Base-by-base conservation (phyloP, 2,888 invertebrate species). In the Romanomermis culicivorax region DNA sequence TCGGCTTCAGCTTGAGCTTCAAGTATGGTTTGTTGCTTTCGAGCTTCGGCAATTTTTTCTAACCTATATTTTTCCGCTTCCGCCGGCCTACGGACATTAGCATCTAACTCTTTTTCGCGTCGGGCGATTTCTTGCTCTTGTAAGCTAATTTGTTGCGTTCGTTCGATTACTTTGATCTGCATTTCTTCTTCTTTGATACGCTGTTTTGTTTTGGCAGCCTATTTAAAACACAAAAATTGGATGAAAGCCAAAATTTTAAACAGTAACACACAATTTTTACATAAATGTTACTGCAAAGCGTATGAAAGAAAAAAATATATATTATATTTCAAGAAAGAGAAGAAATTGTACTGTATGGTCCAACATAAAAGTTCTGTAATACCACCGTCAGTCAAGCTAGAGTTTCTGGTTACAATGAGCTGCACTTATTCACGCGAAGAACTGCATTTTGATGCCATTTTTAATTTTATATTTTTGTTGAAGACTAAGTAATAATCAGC, bases 1-100 rank as follows among this genome's bases (percentile, higher is more conserved):
- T 91, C 88, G 0, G 91, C 83, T 68, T 89, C 88, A 0, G 91
- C 91, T 69, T 91, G 85, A 1, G 93, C 91, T 71, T 93, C 91
- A 66, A 91, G 77, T n/a, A 89, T 79, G 2, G 85, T 79, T 62
- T 83, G 79, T 67, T 83, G 75, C 7, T 80, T 80, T 70, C 89
- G 84, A 3, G 93, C 93, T 70, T 93, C 88, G 0, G 93, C 91
- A 57, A 93, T 70, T 71, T 87, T 91, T 71, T 93, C 91, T 63
- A 91, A 72, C 60, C 79, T 80, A 69, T 73, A 80, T 68, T 87
- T 89, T 70, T 93, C 91, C 2, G 93, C 93, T 72, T 91, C 89
- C 0, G 93, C 91, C 2, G 91, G 89, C 69, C 87, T 82, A 64
- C 85, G 79, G 2, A 93, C 76, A 2, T 85, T 88, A 0, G 93